Conservation (phyloP, 2,888 invertebrate genomes). For the Scaptomyza parva region DNA sequence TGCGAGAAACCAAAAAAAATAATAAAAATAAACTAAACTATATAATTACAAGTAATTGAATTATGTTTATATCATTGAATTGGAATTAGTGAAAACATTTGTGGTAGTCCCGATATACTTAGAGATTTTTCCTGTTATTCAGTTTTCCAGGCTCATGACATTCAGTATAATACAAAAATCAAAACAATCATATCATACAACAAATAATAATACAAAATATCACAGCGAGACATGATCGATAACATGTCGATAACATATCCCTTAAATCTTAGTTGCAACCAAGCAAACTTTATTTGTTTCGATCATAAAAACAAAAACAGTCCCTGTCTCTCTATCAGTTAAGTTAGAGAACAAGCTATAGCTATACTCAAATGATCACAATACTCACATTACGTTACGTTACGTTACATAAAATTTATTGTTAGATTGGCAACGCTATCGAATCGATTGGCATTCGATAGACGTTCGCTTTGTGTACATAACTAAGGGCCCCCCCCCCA, state of each 20-base stretch:
- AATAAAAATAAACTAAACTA: background rate
- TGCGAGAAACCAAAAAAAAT: constrained; percentile 18
- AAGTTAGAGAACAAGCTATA: constrained; percentile 6
- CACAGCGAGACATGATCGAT: constrained; percentile 37
- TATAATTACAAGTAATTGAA: constrained; percentile 10
- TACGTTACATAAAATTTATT: constrained; percentile 23
- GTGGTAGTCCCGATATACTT: constrained; percentile 11
- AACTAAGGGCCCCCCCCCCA: constrained; percentile 56
- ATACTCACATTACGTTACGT: constrained; percentile 35
- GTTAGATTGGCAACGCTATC: constrained; percentile 32
- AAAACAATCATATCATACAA: constrained; percentile 67
- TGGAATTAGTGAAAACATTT: constrained; percentile 4
- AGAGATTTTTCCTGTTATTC: constrained; percentile 27
- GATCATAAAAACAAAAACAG: no score
- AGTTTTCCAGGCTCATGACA: constrained; percentile 48
- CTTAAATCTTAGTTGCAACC: background rate
- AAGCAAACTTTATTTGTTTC: no score
- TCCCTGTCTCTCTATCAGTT: constrained; percentile 15
- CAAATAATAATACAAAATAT: constrained; percentile 60
- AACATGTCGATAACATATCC: constrained; percentile 38
- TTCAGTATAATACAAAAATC: constrained; percentile 49
- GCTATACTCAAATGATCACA: constrained; percentile 4
- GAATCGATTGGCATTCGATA: constrained; percentile 17
- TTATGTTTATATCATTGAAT: constrained; percentile 16
- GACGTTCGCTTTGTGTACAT: constrained; percentile 64